Percentiles rank a stretch among this genome's conserved stretches.
Evolutionary conservation across 2,113 vertebrate genomes (phyloP).

Genomic region (Laticauda colubrina): DNA sequence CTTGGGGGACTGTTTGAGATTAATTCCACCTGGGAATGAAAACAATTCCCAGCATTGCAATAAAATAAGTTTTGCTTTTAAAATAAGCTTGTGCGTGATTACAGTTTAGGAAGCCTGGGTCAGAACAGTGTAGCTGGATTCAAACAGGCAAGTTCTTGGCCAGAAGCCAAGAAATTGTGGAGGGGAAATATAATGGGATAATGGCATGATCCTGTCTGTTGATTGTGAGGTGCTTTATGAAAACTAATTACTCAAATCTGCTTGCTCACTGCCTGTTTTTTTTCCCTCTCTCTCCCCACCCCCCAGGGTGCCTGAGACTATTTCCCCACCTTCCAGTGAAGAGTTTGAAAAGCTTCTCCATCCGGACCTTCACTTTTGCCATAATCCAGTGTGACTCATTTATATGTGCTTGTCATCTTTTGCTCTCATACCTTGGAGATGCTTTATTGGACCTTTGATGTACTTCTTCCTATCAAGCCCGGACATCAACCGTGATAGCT

Average conservation of each 20-base stretch:
- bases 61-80: too few relatives aligned
- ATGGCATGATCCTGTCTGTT: background rate
- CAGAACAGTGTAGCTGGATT: background rate
- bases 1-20: too few relatives aligned
- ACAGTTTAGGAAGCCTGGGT: too few relatives aligned
- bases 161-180: background rate
- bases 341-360: background rate
- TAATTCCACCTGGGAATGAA: too few relatives aligned
- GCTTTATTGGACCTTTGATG: background rate
- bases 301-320: background rate
- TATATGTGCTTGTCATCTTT: background rate
- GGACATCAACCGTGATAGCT: background rate
- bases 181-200: background rate
- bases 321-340: background rate
- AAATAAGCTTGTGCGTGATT: too few relatives aligned
- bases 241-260: too few relatives aligned
- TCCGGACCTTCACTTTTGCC: background rate
- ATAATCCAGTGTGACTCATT: background rate
- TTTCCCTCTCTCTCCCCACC: background rate
- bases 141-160: background rate
- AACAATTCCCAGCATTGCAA: too few relatives aligned
- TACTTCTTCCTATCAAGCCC: background rate
- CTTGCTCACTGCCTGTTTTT: background rate
- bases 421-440: background rate
- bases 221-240: background rate